Percentiles rank a stretch among this genome's conserved stretches.
These are phyloP conservation scores for Rosalia funebris DNA, from an alignment of 2,888 invertebrate genomes.

Conservation along the genomic window DNA sequence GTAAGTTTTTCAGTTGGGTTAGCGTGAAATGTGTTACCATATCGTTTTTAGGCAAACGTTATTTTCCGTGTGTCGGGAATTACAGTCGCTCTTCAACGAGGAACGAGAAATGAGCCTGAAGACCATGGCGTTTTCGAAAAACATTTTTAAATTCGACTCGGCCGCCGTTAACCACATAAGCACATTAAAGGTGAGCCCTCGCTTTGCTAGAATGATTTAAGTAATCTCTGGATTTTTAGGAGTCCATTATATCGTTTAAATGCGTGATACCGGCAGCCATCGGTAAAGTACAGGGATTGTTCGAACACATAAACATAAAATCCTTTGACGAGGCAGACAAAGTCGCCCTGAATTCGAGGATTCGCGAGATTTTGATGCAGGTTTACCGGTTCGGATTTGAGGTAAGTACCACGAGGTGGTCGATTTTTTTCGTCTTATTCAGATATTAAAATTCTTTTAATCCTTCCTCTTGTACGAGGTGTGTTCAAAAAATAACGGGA, in stretches of 20 bases:
- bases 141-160: conserved; percentile 63
- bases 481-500: too few relatives aligned
- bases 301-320: conserved; percentile 66
- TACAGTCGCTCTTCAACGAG: conserved; percentile 81
- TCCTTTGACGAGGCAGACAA: conserved; percentile 70
- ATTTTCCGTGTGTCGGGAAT: conserved; percentile 77
- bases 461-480: too few relatives aligned
- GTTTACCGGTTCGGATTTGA: conserved; percentile 93
- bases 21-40: background rate
- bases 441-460: too few relatives aligned
- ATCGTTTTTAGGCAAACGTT: conserved; percentile 68
- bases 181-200: conserved; percentile 39
- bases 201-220: background rate
- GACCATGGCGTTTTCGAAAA: conserved; percentile 83
- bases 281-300: conserved; percentile 67
- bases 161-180: conserved; percentile 31
- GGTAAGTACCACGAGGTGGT: conserved; percentile 64
- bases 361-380: conserved; percentile 83
- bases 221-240: conserved; percentile 58
- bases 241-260: conserved; percentile 69
- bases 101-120: conserved; percentile 83
- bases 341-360: conserved; percentile 71
- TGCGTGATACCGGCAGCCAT: conserved; percentile 69
- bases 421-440: too few relatives aligned
- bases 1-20: conserved; percentile 50